phyloP scores from a whole-genome alignment of 1,140 invertebrate genomes.

The Sitophilus oryzae region DNA sequence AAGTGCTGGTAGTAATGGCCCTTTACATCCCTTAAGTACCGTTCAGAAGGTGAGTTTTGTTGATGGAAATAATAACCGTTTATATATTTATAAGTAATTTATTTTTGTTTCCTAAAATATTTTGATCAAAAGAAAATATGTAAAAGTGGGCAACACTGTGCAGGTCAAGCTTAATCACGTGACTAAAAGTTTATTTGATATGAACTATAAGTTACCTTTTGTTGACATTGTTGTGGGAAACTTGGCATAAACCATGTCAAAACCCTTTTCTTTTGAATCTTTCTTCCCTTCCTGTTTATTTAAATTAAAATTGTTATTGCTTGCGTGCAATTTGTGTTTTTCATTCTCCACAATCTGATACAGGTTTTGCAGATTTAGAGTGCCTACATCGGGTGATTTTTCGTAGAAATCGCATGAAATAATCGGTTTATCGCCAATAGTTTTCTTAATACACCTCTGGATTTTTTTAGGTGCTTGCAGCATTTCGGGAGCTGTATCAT shows the following conservation, averaged over 20 bases:
- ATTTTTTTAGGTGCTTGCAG: conserved; percentile 31
- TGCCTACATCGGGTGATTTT: conserved; percentile 45
- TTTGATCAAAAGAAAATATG: too few relatives aligned
- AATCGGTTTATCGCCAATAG: conserved; percentile 44
- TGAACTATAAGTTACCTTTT: too few relatives aligned
- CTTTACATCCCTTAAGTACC: too few relatives aligned
- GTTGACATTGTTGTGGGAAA: conserved; percentile 36
- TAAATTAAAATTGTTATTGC: not conserved
- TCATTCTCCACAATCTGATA: conserved; percentile 64
- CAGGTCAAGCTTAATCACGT: too few relatives aligned
- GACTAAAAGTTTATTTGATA: too few relatives aligned
- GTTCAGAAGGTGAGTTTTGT: too few relatives aligned
- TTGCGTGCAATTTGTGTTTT: conserved; percentile 47
- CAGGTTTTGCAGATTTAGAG: conserved; percentile 45
- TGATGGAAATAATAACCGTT: too few relatives aligned
- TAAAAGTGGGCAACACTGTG: too few relatives aligned
- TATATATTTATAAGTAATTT: too few relatives aligned
- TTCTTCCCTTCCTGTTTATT: conserved; percentile 19
- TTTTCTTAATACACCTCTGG: conserved; percentile 50
- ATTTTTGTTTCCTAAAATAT: too few relatives aligned
- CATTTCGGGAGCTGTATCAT: conserved; percentile 29
- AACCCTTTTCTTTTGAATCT: conserved; percentile 6
- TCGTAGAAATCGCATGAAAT: conserved; percentile 50
- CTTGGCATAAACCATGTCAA: conserved; percentile 24
- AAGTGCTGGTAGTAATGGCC: too few relatives aligned